These are phyloP conservation scores for Oscheius onirici DNA, from an alignment of 2,888 invertebrate species.

Conservation along the genomic window DNA sequence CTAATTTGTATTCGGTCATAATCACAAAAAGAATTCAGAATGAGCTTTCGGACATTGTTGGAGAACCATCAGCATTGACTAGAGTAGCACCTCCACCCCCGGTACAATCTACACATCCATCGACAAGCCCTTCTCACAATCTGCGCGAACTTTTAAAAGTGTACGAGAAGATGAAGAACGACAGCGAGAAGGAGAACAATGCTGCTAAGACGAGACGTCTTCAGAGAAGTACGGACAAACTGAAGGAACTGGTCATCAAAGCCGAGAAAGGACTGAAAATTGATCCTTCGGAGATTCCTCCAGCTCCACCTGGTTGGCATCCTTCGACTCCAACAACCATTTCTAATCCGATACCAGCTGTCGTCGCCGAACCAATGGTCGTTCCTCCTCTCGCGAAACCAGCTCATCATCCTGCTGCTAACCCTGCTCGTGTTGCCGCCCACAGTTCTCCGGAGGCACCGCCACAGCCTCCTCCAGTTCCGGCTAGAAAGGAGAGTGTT, in stretches of 20 bases:
- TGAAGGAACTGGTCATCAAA: conserved; percentile 39
- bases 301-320: conserved; percentile 44
- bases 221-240: conserved; percentile 41
- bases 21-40: conserved; percentile 24
- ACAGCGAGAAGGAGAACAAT: conserved; percentile 41
- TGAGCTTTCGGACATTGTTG: conserved; percentile 42
- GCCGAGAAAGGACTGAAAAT: conserved; percentile 45
- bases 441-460: not conserved
- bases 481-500: conserved; percentile 1
- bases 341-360: not conserved
- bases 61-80: conserved; percentile 25
- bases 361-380: not conserved
- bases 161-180: conserved; percentile 42
- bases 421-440: conserved; percentile 9
- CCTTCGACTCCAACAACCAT: not conserved
- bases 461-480: conserved; percentile 12
- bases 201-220: conserved; percentile 46
- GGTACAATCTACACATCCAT: not conserved
- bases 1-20: not conserved
- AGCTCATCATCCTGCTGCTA: not conserved
- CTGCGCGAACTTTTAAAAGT: conserved; percentile 39
- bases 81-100: conserved; percentile 2
- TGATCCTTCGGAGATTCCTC: conserved; percentile 48
- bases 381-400: conserved; percentile 3
- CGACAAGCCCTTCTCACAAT: not conserved